These are phyloP conservation scores for Atethmia centrago DNA, from an alignment of 2,888 invertebrate genomes.

Conservation along the genomic window DNA sequence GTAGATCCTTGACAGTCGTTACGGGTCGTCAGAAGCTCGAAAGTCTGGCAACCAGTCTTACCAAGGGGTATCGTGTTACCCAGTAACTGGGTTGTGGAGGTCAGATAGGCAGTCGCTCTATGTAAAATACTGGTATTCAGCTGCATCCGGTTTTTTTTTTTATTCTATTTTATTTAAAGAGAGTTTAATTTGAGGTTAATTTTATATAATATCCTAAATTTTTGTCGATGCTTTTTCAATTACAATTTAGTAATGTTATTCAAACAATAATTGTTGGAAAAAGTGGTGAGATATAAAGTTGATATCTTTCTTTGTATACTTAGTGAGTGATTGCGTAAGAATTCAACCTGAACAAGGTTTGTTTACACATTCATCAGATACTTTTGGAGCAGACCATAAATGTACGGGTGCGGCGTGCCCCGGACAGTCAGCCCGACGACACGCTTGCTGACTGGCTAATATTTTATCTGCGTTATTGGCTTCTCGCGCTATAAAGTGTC, in stretches of 20 bases:
- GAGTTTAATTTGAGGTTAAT: no score
- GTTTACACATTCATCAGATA: neutral
- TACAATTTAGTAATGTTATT: no score
- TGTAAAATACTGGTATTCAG: no score
- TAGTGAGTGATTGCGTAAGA: neutral
- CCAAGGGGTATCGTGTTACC: no score
- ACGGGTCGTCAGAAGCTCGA: no score
- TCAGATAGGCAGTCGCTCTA: no score
- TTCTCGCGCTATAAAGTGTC: neutral
- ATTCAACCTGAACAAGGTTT: neutral
- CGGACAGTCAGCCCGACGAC: neutral
- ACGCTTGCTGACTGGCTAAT: neutral
- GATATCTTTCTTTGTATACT: neutral
- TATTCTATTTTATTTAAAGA: no score
- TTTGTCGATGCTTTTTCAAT: neutral
- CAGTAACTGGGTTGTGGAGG: no score
- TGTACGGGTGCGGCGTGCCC: neutral
- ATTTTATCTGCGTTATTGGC: no score
- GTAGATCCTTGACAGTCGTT: no score
- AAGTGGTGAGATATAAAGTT: neutral
- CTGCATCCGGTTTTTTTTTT: no score
- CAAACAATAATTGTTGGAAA: neutral
- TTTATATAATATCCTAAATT: neutral
- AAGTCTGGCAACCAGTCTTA: no score
- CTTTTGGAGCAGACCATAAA: neutral